Percentiles rank a stretch among this genome's conserved stretches.
phyloP scores from a whole-genome alignment of 2,113 vertebrate species.

The Heloderma charlesbogerti region DNA sequence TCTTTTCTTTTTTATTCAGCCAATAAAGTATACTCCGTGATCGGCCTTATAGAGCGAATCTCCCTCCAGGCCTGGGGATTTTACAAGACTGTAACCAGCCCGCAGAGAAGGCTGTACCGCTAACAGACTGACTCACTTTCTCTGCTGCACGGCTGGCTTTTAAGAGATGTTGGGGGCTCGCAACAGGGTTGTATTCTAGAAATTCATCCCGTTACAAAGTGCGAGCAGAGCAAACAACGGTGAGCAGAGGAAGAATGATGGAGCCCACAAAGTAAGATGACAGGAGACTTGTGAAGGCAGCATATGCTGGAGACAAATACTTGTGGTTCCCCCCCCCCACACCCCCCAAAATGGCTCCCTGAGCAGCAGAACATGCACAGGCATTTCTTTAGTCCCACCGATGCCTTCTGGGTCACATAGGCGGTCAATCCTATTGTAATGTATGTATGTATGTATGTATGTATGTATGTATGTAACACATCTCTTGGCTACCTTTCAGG shows the following conservation, averaged over 20 bases:
- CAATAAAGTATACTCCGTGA: neutral
- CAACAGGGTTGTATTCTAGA: neutral
- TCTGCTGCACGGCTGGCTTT: neutral
- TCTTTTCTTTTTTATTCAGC: neutral
- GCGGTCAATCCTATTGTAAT: too few species aligned
- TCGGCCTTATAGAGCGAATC: neutral
- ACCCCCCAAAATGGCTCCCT: too few species aligned
- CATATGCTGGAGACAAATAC: too few species aligned
- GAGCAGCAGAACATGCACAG: too few species aligned
- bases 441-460: too few species aligned
- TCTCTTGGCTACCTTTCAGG: too few species aligned
- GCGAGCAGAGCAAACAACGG: neutral
- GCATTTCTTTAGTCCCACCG: too few species aligned
- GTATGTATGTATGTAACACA: too few species aligned
- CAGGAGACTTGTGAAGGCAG: neutral
- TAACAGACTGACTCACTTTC: neutral
- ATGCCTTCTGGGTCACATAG: too few species aligned
- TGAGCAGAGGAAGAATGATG: neutral
- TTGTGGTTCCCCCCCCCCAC: too few species aligned
- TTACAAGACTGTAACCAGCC: constrained; percentile 17
- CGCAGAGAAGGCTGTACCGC: neutral
- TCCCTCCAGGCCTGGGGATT: neutral
- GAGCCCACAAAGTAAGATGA: neutral
- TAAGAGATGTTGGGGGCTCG: neutral
- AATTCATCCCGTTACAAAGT: neutral